A percentile compares a stretch with the other conserved stretches of the same genome.
phyloP scores from a whole-genome alignment of 2,113 vertebrate genomes.

The Gallinago paraguaiae region DNA sequence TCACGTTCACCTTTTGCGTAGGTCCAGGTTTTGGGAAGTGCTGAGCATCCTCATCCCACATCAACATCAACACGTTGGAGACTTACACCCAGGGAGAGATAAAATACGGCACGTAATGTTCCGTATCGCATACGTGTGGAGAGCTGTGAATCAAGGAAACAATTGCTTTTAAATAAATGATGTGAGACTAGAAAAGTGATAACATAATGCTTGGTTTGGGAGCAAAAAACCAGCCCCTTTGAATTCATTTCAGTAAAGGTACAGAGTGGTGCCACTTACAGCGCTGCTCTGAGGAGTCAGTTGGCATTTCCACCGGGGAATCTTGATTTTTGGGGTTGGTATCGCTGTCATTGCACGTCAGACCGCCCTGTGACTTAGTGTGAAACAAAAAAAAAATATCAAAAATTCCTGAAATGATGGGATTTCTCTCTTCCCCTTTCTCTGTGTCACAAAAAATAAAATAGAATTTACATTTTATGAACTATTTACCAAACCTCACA shows the following conservation, averaged over 20 bases:
- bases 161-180: background rate
- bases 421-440: background rate
- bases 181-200: background rate
- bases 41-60: background rate
- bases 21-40: background rate
- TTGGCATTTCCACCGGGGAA: background rate
- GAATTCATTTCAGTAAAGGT: background rate
- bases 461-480: background rate
- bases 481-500: background rate
- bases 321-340: background rate
- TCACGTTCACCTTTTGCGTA: background rate
- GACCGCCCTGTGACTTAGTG: background rate
- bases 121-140: fast-evolving
- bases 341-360: background rate
- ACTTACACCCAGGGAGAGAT: background rate
- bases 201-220: background rate
- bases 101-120: fast-evolving
- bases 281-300: background rate
- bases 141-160: background rate
- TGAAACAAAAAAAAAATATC: background rate
- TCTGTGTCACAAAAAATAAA: background rate
- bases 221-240: background rate
- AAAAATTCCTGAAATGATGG: background rate
- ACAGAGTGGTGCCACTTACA: background rate
- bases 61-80: background rate